These are phyloP conservation scores for Podarcis siculus DNA, from an alignment of 2,797 vertebrate genomes.

Conservation along the genomic window DNA sequence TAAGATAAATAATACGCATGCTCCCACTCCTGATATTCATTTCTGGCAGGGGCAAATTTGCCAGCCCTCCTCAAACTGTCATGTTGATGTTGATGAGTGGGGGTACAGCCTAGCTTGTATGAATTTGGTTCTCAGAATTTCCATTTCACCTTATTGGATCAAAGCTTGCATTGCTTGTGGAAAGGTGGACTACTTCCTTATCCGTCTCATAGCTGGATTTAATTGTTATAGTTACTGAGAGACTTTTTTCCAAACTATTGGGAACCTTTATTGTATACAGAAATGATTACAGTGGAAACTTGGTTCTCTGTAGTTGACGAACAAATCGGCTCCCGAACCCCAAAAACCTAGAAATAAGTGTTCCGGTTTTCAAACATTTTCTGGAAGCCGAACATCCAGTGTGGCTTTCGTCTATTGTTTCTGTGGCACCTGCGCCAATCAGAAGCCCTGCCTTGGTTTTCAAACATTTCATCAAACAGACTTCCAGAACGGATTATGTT, in stretches of 20 bases:
- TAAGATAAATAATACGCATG: background rate
- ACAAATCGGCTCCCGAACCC: too few species aligned
- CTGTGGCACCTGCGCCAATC: too few species aligned
- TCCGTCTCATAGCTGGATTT: background rate
- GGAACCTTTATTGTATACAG: slow-evolving; percentile 4
- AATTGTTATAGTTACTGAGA: background rate
- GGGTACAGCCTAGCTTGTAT: background rate
- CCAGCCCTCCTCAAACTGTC: background rate
- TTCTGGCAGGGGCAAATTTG: background rate
- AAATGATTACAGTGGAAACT: background rate
- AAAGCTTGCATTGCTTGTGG: background rate
- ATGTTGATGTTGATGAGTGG: background rate
- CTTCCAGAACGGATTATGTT: too few species aligned
- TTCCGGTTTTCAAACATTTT: too few species aligned
- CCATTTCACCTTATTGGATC: background rate
- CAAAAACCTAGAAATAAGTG: too few species aligned
- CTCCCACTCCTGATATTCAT: background rate
- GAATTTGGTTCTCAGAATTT: background rate
- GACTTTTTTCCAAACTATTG: background rate
- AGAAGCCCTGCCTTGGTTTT: too few species aligned
- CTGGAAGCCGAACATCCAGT: too few species aligned
- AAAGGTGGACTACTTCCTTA: background rate
- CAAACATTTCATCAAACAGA: fast-evolving
- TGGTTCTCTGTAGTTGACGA: too few species aligned
- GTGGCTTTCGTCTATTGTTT: too few species aligned